Evolutionary conservation across 1,140 invertebrate species (phyloP).

Genomic region (Aphelenchoides avenae): DNA sequence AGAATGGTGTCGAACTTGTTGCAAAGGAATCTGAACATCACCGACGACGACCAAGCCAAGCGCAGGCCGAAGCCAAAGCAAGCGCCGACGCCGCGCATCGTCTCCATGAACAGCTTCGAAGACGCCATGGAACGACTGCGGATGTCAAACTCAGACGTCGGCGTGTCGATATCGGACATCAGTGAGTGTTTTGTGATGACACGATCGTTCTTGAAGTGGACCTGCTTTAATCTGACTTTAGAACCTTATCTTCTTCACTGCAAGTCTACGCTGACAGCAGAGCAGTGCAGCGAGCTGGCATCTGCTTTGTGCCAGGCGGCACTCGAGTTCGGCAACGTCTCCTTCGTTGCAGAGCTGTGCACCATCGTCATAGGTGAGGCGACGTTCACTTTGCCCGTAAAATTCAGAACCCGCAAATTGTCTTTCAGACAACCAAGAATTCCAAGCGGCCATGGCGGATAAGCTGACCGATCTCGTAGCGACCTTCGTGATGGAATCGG

Average conservation of each 20-base stretch:
- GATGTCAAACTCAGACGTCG: constrained; percentile 20
- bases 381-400: not conserved
- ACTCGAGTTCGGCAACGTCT: constrained; percentile 15
- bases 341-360: constrained; percentile 26
- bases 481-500: not conserved
- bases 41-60: no score
- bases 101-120: constrained; percentile 12
- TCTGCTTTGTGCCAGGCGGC: not conserved
- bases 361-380: constrained; percentile 21
- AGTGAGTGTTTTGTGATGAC: no score
- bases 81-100: no score
- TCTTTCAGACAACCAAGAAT: constrained; percentile 12
- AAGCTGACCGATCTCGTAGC: not conserved
- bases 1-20: no score
- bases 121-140: constrained; percentile 20
- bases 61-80: no score
- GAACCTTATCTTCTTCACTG: not conserved
- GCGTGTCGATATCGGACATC: constrained; percentile 20
- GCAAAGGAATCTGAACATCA: no score
- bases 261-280: constrained; percentile 6
- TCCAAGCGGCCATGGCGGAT: constrained; percentile 4
- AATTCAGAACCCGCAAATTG: constrained; percentile 17
- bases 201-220: constrained; percentile 1
- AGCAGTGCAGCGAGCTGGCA: not conserved
- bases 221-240: constrained; percentile 16